These are phyloP conservation scores for Spodoptera picta DNA, from an alignment of 2,888 invertebrate genomes.

Conservation along the genomic window DNA sequence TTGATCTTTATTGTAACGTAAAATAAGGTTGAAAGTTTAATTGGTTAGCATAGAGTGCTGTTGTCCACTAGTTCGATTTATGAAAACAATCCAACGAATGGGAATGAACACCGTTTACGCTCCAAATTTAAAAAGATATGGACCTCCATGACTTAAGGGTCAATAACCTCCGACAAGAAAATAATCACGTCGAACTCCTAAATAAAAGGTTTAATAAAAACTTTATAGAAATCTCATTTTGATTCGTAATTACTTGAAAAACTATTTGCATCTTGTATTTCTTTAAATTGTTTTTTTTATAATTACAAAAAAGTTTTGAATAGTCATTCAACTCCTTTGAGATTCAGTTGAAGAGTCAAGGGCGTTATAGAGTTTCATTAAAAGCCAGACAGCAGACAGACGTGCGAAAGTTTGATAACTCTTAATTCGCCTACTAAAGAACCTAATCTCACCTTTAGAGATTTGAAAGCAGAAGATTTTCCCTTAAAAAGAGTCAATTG, in stretches of 20 bases:
- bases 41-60: too few species aligned
- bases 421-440: too few species aligned
- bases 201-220: conserved; percentile 25
- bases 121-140: conserved; percentile 2
- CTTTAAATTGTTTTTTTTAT: conserved; percentile 2
- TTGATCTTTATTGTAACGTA: too few species aligned
- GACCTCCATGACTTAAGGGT: conserved; percentile 9
- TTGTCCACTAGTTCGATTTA: background rate
- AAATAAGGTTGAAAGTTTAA: too few species aligned
- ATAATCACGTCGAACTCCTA: conserved; percentile 13
- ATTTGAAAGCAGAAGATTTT: too few species aligned
- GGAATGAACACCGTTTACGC: background rate
- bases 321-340: conserved; percentile 9
- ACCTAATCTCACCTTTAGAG: too few species aligned
- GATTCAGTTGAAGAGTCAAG: too few species aligned
- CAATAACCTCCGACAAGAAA: conserved; percentile 7
- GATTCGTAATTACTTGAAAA: conserved; percentile 27
- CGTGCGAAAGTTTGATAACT: too few species aligned
- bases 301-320: conserved; percentile 1
- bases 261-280: conserved; percentile 16
- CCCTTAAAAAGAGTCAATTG: too few species aligned
- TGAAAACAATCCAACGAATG: conserved; percentile 9
- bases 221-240: conserved; percentile 41
- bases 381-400: too few species aligned
- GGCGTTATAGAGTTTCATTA: too few species aligned